Evolutionary conservation across 92 coral and sea anemone species (phyloP), one percentile per base, ranked within the genome.

Genomic region (Diadumene lineata): DNA sequence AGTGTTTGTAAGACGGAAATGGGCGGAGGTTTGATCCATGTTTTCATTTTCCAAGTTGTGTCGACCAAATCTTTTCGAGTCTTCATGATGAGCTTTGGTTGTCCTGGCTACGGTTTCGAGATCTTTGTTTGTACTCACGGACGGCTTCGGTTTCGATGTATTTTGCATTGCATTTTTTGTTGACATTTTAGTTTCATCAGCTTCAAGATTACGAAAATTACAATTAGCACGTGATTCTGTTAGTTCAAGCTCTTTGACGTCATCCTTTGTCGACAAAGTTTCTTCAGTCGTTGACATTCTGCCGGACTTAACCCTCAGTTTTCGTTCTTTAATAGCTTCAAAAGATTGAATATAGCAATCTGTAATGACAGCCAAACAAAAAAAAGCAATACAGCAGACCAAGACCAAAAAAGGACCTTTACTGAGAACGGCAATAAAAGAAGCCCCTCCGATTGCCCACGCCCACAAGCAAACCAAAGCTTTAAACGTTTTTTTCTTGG

Each of bases 351-450:
- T 19, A 72, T 72, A 72, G n/a, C 77, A 72, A 25, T 72, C 77
- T 2, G 46, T 48, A 1, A 72, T 72, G 34, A 72, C 50, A 34
- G 32, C 77, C 56, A 72, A 34, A 26, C 77, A 72, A 27, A 72
- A 31, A 57, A 72, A 72, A 2, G 77, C 19, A 17, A 72, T 62
- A 53, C 77, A 72, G 57, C 66, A 55, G 7, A 57, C 66, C 7
- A 72, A 34, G 17, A 56, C 34, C 77, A 72, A 72, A 55, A 72
- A 72, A 0, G 77, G 77, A 7, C 53, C 60, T 26, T 72, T 72
- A 1, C 77, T 66, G 10, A 72, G 1, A 25, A 56, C 7, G 17
- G 26, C 66, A 2, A 72, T 72, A 10, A 72, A 44, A 2, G 77
- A 19, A 2, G 18, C 55, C 0, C 77, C 77, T 34, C 56, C 56